Conservation (phyloP, 2,888 invertebrate genomes). For the Oligia strigilis region DNA sequence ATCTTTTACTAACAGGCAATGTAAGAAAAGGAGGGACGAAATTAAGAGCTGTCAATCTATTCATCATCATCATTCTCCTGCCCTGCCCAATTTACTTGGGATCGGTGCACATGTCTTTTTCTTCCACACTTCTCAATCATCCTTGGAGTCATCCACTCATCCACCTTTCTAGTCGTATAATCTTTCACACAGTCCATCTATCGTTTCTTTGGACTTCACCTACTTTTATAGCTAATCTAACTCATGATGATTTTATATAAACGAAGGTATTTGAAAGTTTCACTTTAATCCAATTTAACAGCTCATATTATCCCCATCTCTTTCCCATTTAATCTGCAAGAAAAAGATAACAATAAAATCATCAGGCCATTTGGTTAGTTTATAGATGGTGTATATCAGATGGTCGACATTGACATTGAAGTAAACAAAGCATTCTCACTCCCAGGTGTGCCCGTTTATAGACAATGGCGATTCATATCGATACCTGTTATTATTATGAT, state of each 20-base stretch:
- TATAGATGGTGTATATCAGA: constrained; percentile 17
- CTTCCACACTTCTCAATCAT: background rate
- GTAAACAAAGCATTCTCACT: constrained; percentile 44
- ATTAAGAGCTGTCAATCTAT: background rate
- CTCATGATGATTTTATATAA: background rate
- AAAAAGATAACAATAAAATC: background rate
- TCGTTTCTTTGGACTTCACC: background rate
- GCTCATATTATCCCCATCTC: background rate
- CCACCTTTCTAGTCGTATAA: background rate
- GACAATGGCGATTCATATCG: constrained; percentile 37
- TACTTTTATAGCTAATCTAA: background rate
- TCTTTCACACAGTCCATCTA: background rate
- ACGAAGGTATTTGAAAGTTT: background rate
- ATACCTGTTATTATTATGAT: constrained; percentile 4
- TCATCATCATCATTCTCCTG: background rate
- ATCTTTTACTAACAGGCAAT: background rate
- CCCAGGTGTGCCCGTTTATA: constrained; percentile 40
- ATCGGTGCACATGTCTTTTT: background rate
- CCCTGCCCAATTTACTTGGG: background rate
- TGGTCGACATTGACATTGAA: constrained; percentile 36
- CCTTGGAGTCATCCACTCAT: background rate
- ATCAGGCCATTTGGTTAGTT: background rate
- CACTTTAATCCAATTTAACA: background rate
- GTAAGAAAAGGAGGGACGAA: no score
- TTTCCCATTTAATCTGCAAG: background rate